Base-by-base conservation (phyloP, 2,888 invertebrate genomes). In the Clusia tigrina region DNA sequence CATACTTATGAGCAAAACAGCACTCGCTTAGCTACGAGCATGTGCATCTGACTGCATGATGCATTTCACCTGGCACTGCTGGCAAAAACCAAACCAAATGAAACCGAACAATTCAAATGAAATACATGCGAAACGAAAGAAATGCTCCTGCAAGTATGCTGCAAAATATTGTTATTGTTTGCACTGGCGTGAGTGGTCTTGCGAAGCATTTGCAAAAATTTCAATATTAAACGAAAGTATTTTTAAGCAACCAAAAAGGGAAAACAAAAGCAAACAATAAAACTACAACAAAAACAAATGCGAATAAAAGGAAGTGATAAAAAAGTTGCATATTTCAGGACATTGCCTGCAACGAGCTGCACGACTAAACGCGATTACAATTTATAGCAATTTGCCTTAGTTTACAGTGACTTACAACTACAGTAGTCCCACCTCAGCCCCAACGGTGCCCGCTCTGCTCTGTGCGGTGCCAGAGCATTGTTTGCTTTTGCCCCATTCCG, bases 281-380 rank as follows among this genome's bases (percentile, higher is more conserved):
- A 10, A 42, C n/a, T 42, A 3, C 9, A 10, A 42, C 42, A 42
- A 10, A 42, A 10, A 15, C 42, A n/a, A 10, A 42, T 17, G 3
- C 42, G 42, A 3, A 15, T 17, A 42, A n/a, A 42, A n/a, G 42
- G 3, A 42, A 32, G 12, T 5, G 32, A 32, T 9, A 32, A 32
- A 32, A 32, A 42, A n/a, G 42, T 42, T 42, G 42, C 42, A 42
- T 42, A 42, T 42, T 42, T 42, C n/a, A 42, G 10, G 42, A 17
- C n/a, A 42, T 42, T n/a, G 42, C 42, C 10, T 42, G 10, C n/a
- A 17, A 15, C 15, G 3, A n/a, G 15, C 12, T 12, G 32, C 32
- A n/a, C 42, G 42, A 15, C 42, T 42, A 42, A 42, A 42, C n/a
- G 42, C 42, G 42, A 42, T 42, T 42, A 42, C 42, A 42, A 42